Percentiles rank a stretch among this genome's conserved stretches.
Evolutionary conservation across 2,888 invertebrate species (phyloP).

Genomic region (Conistra vaccinii): DNA sequence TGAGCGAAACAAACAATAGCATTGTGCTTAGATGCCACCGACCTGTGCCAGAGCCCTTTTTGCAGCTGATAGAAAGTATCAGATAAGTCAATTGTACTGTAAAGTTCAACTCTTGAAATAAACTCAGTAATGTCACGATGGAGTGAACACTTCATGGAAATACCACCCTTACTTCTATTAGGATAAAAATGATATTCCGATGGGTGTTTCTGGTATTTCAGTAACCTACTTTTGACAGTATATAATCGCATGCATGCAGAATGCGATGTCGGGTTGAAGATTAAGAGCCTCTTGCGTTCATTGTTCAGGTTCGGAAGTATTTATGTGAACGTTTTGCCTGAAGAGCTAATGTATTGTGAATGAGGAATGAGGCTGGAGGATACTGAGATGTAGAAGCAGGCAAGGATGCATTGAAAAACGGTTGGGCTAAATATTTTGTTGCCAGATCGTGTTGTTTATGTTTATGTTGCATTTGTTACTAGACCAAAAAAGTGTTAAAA

Average conservation of each 20-base stretch:
- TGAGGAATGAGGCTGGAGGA: neutral
- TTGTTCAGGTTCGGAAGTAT: slow-evolving; percentile 58
- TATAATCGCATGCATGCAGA: slow-evolving; percentile 64
- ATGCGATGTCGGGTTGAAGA: slow-evolving; percentile 55
- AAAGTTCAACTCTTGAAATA: slow-evolving; percentile 85
- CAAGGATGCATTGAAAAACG: neutral
- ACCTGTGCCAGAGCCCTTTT: slow-evolving; percentile 60
- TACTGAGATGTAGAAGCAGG: neutral
- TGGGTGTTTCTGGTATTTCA: slow-evolving; percentile 62
- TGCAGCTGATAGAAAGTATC: slow-evolving; percentile 74
- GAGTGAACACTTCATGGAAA: slow-evolving; percentile 24
- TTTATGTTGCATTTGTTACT: too few relatives aligned
- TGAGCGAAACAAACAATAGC: slow-evolving; percentile 32
- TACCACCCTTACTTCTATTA: slow-evolving; percentile 33
- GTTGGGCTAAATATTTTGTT: neutral
- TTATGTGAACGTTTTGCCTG: slow-evolving; percentile 42
- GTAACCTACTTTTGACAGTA: slow-evolving; percentile 65
- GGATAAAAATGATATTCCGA: slow-evolving; percentile 43
- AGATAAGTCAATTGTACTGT: slow-evolving; percentile 77
- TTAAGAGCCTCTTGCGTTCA: slow-evolving; percentile 46
- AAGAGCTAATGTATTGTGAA: slow-evolving; percentile 7
- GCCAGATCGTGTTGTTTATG: too few relatives aligned
- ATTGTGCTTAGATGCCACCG: slow-evolving; percentile 43
- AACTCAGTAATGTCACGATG: slow-evolving; percentile 77
- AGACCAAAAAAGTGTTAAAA: too few relatives aligned